Evolutionary conservation across 2,797 vertebrate genomes (phyloP), one percentile per base, ranked within the genome.

Genomic region (Lagorchestes hirsutus): DNA sequence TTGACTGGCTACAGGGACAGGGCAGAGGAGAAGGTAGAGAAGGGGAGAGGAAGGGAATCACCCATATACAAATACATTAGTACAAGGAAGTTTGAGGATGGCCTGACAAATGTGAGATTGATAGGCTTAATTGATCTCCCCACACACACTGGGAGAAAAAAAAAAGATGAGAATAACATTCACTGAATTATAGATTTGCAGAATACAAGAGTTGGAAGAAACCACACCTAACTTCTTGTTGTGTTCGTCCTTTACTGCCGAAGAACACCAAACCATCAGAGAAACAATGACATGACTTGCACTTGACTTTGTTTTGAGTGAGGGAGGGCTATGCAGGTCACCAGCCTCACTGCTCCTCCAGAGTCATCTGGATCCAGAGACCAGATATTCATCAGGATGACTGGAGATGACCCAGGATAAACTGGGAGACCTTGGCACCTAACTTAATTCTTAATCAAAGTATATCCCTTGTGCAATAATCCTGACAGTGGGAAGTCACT

Each of bases 1-100:
- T 98, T 56, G 98, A 98, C 93, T 97, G 93, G 97, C 98, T 99
- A 92, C 9, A 94, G 40, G 24, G 40, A 90, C 28, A 57, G 40
- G 90, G 16, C 24, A 9, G 54, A 29, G 56, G 55, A 94, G 93
- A 52, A 55, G 13, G 54, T 1, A n/a, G 90, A 91, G 13, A 29
- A n/a, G 46, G 91, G 16, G 52, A 18, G 11, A 0, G 8, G 29
- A 58, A 56, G 74, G 31, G 18, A 82, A 82, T 14, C n/a, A 34
- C 6, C 52, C 34, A 82, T 4, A 1, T 40, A 52, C 12, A 52
- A 90, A 12, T 28, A 24, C 4, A 56, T 90, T 54, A 55, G 1
- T 52, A 62, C 74, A 50, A 0, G 27, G 90, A 92, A 87, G 52
- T 5, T 3, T 0, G 90, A 67, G 50, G 67, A 50, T 18, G 12